These are phyloP conservation scores for Orientallactaga sibirica DNA, from an alignment of 2,797 vertebrate species.

Conservation along the genomic window DNA sequence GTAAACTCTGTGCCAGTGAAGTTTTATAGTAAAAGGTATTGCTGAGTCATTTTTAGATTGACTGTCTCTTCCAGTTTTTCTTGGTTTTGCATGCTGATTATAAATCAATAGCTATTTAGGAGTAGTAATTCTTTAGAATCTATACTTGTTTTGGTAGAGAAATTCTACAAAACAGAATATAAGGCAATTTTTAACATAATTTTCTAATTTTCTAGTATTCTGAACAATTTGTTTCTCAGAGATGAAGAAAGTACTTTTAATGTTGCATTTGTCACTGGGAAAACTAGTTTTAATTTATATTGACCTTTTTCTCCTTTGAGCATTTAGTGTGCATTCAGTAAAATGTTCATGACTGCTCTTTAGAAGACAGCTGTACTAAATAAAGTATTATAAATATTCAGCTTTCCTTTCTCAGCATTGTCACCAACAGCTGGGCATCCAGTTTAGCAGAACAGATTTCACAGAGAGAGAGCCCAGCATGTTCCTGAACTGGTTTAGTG, in stretches of 20 bases:
- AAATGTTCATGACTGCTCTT: conserved; percentile 92
- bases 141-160: neutral
- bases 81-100: neutral
- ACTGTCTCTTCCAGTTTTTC: conserved; percentile 32
- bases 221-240: conserved; percentile 56
- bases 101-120: conserved; percentile 32
- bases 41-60: conserved; percentile 42
- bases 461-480: conserved; percentile 87
- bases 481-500: conserved; percentile 88
- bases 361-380: conserved; percentile 91
- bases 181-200: conserved; percentile 19
- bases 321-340: conserved; percentile 89
- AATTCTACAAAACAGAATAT: neutral
- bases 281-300: conserved; percentile 90
- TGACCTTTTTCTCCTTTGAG: conserved; percentile 91
- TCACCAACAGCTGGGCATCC: conserved; percentile 92
- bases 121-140: conserved; percentile 50
- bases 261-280: conserved; percentile 86
- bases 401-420: conserved; percentile 88
- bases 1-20: conserved; percentile 32
- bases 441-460: conserved; percentile 90
- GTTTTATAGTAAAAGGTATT: conserved; percentile 63
- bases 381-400: conserved; percentile 93
- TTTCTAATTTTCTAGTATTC: conserved; percentile 60
- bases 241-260: conserved; percentile 82